Base-by-base conservation (phyloP, 2,113 vertebrate species). In the Gavia stellata region DNA sequence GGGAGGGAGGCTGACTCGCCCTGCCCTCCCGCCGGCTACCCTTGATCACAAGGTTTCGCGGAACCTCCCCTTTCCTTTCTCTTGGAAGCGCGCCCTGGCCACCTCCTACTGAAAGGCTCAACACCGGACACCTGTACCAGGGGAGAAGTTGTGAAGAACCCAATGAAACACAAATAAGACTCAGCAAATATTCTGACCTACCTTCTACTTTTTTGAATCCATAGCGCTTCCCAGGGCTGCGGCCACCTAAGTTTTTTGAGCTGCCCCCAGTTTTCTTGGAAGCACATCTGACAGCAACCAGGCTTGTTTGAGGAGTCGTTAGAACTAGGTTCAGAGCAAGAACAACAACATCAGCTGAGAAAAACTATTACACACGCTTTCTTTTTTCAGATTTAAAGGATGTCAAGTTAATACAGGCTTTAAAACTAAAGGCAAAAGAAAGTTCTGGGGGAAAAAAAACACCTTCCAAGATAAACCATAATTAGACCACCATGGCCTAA, bases 171-270 rank as follows among this genome's bases (percentile, higher is more conserved):
- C 56, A 42, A 31, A 11, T 16, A 8, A 61, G 34, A 14, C 52
- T 50, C 31, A 15, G 73, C 33, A 52, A 33, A 81, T 5, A 3
- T 42, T 61, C 59, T 42, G 53, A 40, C 97, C 96, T 68, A 99
- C 99, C 99, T 38, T 99, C 99, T 12, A 96, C 58, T 95, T 99
- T 99, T 96, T 99, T 99, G 93, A 95, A 98, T 17, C 99, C 99
- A 0, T 98, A 99, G 92, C 98, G 98, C 81, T 97, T 98, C 12
- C 99, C 99, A 6, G 98, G 95, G 75, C 99, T 99, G 59, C 98
- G 99, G 25, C 99, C 99, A 20, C 99, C 99, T 0, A 97, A 28
- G 90, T 99, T 99, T 96, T 98, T 99, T 10, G 98, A 98, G 97
- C 98, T 99, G 25, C 98, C 98, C 11, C 99, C 99, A 1, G 96